phyloP scores from a whole-genome alignment of 2,888 invertebrate genomes.

The Lasioglossum malachurum region DNA sequence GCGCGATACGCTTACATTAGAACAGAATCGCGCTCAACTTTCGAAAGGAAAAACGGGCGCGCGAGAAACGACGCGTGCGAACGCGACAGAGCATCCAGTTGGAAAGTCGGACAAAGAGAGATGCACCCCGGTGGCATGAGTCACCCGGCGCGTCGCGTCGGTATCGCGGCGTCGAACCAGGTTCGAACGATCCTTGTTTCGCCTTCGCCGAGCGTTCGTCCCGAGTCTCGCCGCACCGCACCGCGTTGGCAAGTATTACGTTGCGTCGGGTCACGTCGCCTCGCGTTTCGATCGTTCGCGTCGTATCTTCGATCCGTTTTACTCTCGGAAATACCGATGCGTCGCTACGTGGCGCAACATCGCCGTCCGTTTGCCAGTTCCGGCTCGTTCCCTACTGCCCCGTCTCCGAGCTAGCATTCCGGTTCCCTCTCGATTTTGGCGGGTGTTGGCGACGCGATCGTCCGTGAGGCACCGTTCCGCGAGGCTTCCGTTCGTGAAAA shows the following conservation, averaged over 20 bases:
- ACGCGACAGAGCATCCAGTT: background rate
- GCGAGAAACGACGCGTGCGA: background rate
- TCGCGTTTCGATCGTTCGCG: slow-evolving; percentile 6
- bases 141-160: slow-evolving; percentile 17
- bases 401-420: background rate
- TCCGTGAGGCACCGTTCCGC: too few species aligned
- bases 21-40: background rate
- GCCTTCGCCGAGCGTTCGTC: background rate
- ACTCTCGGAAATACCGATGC: slow-evolving; percentile 45
- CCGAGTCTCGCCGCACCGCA: too few species aligned
- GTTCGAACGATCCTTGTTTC: background rate
- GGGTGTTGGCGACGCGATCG: background rate
- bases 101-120: background rate
- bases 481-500: background rate
- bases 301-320: slow-evolving; percentile 15
- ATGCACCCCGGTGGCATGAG: slow-evolving; percentile 19
- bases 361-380: background rate
- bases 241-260: too few species aligned
- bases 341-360: slow-evolving; percentile 1
- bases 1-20: background rate
- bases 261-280: too few species aligned
- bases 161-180: slow-evolving; percentile 3
- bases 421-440: background rate
- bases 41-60: background rate
- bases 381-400: too few species aligned